Conservation (phyloP, 2,797 vertebrate genomes). For the Salmo trutta region DNA sequence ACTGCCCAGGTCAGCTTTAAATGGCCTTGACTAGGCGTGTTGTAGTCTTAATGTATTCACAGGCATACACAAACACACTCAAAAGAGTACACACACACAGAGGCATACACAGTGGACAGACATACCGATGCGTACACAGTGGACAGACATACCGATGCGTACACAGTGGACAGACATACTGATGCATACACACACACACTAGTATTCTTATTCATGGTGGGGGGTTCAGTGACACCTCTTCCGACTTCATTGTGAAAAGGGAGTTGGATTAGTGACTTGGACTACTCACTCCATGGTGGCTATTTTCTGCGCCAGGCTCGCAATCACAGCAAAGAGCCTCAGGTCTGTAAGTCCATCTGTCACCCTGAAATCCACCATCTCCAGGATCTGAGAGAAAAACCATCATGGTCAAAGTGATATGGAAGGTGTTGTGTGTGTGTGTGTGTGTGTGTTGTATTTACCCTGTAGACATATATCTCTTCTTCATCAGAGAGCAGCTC, state of each 20-base stretch:
- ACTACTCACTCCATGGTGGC: constrained; percentile 88
- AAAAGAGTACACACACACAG: not conserved
- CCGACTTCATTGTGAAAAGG: constrained; percentile 22
- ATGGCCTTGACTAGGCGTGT: not conserved
- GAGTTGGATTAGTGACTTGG: constrained; percentile 60
- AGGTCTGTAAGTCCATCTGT: constrained; percentile 93
- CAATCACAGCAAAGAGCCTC: constrained; percentile 88
- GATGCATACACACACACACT: constrained; percentile 29
- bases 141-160: no score
- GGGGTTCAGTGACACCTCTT: constrained; percentile 58
- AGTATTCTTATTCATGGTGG: constrained; percentile 54
- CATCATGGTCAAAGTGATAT: not conserved
- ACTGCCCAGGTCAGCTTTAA: constrained; percentile 15
- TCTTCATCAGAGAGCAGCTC: constrained; percentile 77
- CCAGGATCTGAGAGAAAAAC: constrained; percentile 82
- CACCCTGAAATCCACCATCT: constrained; percentile 92
- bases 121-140: no score
- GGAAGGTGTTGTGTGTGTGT: not conserved
- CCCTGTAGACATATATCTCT: constrained; percentile 79
- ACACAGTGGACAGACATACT: no score
- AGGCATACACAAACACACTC: constrained; percentile 12
- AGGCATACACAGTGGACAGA: not conserved
- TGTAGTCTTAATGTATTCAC: constrained; percentile 6
- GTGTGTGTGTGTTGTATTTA: constrained; percentile 35
- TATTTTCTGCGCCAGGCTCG: constrained; percentile 91